Evolutionary conservation across 2,888 invertebrate genomes (phyloP).

Genomic region (Leptura quadrifasciata): DNA sequence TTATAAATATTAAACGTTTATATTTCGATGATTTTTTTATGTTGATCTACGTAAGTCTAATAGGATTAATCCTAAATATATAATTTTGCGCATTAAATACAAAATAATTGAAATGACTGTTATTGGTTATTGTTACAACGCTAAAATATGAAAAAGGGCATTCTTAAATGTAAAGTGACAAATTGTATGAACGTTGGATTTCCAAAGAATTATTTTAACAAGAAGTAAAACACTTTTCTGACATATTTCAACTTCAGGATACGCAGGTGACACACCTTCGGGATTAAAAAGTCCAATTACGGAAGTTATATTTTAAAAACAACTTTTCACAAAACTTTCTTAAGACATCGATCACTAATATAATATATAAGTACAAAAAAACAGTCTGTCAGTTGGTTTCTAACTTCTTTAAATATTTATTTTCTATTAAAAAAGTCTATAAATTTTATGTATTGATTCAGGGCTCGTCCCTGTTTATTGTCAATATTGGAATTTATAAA

Average conservation of each 20-base stretch:
- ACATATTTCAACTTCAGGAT: constrained; percentile 7
- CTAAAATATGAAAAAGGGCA: too few species aligned
- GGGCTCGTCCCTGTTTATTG: too few species aligned
- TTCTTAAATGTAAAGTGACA: not conserved
- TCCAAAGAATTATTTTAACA: not conserved
- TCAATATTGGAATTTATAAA: too few species aligned
- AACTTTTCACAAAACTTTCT: constrained; percentile 18
- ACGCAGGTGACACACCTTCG: constrained; percentile 32
- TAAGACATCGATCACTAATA: constrained; percentile 19
- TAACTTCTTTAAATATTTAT: not conserved
- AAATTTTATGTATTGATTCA: not conserved
- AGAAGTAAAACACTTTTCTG: not conserved
- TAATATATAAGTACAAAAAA: not conserved
- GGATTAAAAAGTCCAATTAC: constrained; percentile 35
- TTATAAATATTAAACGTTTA: not conserved
- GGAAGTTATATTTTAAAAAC: constrained; percentile 23
- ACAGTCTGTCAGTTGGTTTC: not conserved
- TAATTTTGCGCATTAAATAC: too few species aligned
- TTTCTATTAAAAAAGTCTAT: not conserved
- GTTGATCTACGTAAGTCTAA: too few species aligned
- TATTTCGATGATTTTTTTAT: not conserved
- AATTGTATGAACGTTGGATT: not conserved
- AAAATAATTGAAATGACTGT: too few species aligned
- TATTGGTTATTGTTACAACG: too few species aligned
- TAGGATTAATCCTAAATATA: too few species aligned